Percentiles rank a stretch among this genome's conserved stretches.
These are phyloP conservation scores for Hydropsyche tenuis DNA, from an alignment of 1,140 invertebrate species.

Conservation along the genomic window DNA sequence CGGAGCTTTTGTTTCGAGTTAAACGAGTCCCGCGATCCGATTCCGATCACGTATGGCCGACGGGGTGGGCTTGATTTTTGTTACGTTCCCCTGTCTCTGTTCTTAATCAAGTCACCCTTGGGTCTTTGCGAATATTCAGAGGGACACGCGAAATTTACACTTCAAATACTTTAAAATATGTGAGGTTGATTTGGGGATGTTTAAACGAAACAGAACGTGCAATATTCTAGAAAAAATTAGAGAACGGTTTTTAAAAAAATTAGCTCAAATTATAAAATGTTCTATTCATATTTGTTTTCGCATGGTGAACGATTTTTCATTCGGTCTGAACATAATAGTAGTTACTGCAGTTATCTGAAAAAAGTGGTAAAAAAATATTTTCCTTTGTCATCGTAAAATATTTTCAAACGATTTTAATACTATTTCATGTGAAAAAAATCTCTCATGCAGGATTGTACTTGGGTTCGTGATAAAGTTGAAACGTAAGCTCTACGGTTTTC, in stretches of 20 bases:
- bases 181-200: no score
- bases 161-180: no score
- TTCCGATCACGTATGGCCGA: conserved; percentile 31
- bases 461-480: conserved; percentile 27
- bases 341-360: background rate
- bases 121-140: no score
- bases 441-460: background rate
- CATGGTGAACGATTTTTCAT: no score
- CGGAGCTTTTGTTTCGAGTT: conserved; percentile 35
- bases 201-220: no score
- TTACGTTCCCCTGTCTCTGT: no score
- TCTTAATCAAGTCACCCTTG: conserved; percentile 27
- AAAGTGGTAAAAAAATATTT: background rate
- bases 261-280: no score
- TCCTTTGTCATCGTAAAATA: background rate
- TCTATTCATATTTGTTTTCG: no score
- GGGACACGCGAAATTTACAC: no score
- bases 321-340: background rate
- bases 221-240: no score
- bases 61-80: conserved; percentile 14
- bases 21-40: conserved; percentile 31
- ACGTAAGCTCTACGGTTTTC: conserved; percentile 39
- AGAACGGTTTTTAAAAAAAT: no score
- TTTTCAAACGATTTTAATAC: background rate
- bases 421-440: background rate